A percentile compares a stretch with the other conserved stretches of the same genome.
Evolutionary conservation across 1,140 invertebrate species (phyloP).

Genomic region (Chironomus tepperi): DNA sequence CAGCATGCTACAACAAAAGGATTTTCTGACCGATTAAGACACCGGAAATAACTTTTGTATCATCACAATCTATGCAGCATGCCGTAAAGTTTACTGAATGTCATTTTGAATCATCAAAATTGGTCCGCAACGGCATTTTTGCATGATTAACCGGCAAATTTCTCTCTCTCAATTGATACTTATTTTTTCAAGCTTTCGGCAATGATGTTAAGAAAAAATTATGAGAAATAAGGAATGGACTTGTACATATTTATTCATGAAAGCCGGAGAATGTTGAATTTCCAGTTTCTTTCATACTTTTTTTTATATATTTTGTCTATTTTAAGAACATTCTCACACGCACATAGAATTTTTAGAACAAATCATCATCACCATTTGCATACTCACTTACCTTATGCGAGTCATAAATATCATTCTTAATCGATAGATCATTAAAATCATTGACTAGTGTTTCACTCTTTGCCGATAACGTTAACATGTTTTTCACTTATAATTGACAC

Average conservation of each 20-base stretch:
- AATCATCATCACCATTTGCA: background rate
- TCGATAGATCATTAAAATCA: constrained; percentile 23
- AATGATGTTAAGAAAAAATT: background rate
- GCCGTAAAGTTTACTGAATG: background rate
- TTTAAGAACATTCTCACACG: constrained; percentile 10
- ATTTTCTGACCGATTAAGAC: background rate
- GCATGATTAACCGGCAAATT: background rate
- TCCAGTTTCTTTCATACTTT: constrained; percentile 16
- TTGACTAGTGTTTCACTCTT: constrained; percentile 12
- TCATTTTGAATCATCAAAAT: background rate
- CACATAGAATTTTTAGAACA: constrained; percentile 8
- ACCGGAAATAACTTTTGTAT: background rate
- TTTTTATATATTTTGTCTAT: background rate
- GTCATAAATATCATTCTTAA: constrained; percentile 19
- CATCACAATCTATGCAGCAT: background rate
- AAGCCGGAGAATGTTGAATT: constrained; percentile 7
- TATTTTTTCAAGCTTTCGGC: background rate
- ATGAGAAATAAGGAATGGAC: too few species aligned
- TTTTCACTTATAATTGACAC: background rate
- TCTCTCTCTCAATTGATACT: background rate
- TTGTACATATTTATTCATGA: background rate
- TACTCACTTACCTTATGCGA: constrained; percentile 7
- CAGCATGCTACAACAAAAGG: background rate
- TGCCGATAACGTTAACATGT: constrained; percentile 10
- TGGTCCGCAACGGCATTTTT: background rate